phyloP scores from a whole-genome alignment of 2,888 invertebrate species.

The Epistrophella euchroma region DNA sequence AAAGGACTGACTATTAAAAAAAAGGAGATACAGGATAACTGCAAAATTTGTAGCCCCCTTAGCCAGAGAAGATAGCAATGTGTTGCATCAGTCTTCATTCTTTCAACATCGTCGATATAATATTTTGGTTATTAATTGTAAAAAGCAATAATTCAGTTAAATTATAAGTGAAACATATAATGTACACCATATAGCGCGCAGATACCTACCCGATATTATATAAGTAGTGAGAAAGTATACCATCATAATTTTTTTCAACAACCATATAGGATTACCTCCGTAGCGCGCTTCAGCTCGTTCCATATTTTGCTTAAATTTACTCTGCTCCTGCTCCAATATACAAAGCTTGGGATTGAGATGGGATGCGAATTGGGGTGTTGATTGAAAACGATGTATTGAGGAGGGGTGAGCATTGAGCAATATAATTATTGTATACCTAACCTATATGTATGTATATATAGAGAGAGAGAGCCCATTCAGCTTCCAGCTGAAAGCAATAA shows the following conservation, averaged over 20 bases:
- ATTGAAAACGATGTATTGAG: constrained; percentile 17
- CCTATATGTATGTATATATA: neutral
- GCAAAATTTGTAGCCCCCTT: neutral
- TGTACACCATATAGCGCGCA: neutral
- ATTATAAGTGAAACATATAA: constrained; percentile 67
- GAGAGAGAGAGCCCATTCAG: constrained; percentile 27
- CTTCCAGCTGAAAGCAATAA: constrained; percentile 72
- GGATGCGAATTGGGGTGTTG: constrained; percentile 6
- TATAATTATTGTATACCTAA: too few species aligned
- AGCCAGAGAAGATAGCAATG: neutral
- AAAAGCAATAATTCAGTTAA: constrained; percentile 66
- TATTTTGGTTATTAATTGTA: constrained; percentile 64
- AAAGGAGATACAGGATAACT: neutral
- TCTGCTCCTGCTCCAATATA: constrained; percentile 28
- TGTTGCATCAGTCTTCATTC: neutral
- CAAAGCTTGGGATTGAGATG: neutral
- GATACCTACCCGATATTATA: constrained; percentile 1
- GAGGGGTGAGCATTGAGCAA: neutral
- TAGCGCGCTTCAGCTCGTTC: constrained; percentile 36
- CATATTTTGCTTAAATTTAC: constrained; percentile 61
- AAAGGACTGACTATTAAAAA: neutral
- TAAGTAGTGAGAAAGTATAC: neutral
- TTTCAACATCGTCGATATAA: constrained; percentile 12
- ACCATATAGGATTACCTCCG: constrained; percentile 45
- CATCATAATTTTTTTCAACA: neutral